Evolutionary conservation across 1,140 invertebrate species (phyloP).

Genomic region (Muscidifurax raptorellus): DNA sequence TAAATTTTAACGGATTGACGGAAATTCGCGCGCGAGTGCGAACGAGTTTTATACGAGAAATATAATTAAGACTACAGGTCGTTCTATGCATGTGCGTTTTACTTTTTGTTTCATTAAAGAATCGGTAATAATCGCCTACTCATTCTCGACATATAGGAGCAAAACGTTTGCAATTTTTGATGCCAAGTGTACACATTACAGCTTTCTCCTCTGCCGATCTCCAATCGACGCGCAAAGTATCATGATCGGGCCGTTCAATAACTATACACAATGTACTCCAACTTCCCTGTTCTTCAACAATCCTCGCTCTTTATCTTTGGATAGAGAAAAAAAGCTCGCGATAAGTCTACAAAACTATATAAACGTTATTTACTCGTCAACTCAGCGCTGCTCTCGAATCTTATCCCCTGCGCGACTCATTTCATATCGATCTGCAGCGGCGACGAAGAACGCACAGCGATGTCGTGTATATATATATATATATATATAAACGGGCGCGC

Average conservation of each 20-base stretch:
- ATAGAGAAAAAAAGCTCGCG: neutral
- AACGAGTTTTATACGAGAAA: neutral
- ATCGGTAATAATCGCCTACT: neutral
- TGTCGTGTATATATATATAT: neutral
- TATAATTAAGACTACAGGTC: neutral
- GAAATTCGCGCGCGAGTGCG: neutral
- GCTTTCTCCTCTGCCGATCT: no score
- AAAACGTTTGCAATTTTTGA: no score
- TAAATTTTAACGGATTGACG: neutral
- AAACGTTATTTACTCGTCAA: neutral
- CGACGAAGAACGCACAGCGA: neutral
- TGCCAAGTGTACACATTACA: no score
- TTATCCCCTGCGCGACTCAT: neutral
- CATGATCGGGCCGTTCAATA: no score
- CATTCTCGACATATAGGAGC: neutral
- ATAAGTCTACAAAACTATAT: neutral
- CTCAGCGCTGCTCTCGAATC: neutral
- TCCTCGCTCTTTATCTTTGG: neutral
- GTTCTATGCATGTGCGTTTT: neutral
- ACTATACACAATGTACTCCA: no score
- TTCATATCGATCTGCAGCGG: slow-evolving; percentile 23
- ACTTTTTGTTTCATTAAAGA: neutral
- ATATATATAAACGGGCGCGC: neutral
- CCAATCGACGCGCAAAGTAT: no score
- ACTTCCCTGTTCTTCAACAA: neutral